Conservation (phyloP, 1,140 invertebrate species). For the Drosophila saltans region DNA sequence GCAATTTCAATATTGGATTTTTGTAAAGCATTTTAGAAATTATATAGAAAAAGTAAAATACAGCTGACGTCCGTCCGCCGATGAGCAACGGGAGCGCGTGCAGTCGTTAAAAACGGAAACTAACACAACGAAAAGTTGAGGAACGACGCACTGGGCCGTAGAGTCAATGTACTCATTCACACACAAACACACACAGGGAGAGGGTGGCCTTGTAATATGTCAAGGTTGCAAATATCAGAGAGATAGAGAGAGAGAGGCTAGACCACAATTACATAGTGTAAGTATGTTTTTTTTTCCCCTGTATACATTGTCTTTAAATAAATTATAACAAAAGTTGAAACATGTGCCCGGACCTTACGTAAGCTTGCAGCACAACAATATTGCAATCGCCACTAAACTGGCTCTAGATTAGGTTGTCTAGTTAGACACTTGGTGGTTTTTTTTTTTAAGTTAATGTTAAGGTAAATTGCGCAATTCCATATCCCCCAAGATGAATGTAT, state of each 20-base stretch:
- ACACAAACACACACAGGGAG: not conserved
- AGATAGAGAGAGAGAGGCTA: not conserved
- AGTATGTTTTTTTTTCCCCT: not conserved
- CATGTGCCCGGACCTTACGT: not conserved
- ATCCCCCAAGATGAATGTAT: too few relatives aligned
- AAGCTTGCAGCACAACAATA: not conserved
- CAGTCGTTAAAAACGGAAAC: conserved; percentile 3
- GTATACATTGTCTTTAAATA: conserved; percentile 5
- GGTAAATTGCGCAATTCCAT: not conserved
- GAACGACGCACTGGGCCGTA: conserved; percentile 1
- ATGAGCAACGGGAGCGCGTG: not conserved
- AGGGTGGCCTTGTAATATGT: not conserved
- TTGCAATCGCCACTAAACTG: not conserved
- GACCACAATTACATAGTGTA: not conserved
- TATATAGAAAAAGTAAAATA: not conserved
- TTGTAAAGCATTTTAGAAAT: not conserved
- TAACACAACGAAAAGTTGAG: not conserved
- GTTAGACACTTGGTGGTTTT: not conserved
- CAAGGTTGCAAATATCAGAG: conserved; percentile 4
- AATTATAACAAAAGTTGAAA: not conserved
- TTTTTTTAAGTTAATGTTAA: not conserved
- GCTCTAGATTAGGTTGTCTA: conserved; percentile 3
- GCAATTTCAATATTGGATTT: not conserved
- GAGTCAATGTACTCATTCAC: not conserved
- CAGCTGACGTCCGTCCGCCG: not conserved